Evolutionary conservation across 2,888 invertebrate species (phyloP), one percentile per base, ranked within the genome.

Genomic region (Tachystola acroxantha): DNA sequence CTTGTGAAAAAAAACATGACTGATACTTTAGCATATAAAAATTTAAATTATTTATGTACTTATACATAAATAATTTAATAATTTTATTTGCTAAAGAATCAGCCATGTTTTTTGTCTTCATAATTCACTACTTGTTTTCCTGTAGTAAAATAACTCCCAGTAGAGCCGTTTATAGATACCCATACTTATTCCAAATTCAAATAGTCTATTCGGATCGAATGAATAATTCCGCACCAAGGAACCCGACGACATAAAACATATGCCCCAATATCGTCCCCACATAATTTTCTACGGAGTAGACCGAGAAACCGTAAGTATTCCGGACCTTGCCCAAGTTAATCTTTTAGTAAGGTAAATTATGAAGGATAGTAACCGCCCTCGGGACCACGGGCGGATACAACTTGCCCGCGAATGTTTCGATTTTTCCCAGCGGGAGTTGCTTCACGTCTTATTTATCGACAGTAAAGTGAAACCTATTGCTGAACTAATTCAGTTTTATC

Each of bases 371-470:
- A n/a, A 16, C 7, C 5, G 12, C 32, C 29, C 20, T 10, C 10
- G 34, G 38, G 35, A 32, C 1, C 32, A n/a, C 24, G 13, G 16
- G 12, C 13, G 29, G 36, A 26, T 36, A 28, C 31, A 25, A 43
- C 43, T 42, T 51, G 40, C 39, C 43, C 39, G 38, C 50, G 50
- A 42, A 48, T 48, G 50, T 43, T 56, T 53, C 50, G 51, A 58
- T 57, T 56, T 57, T 50, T 47, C 40, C 53, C 58, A 35, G 30
- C 38, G 55, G 53, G 57, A 57, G 22, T 46, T 45, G 26, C 36
- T 34, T 19, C n/a, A 31, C 34, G 48, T 47, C 59, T 62, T 60
- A 62, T 62, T 64, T 64, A 64, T 59, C 46, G 45, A 44, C 43
- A 36, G 24, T 24, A 10, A 1, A 13, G 20, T 20, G 11, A 22